Conservation (phyloP, 2,797 vertebrate species). For the Micromesistius poutassou region DNA sequence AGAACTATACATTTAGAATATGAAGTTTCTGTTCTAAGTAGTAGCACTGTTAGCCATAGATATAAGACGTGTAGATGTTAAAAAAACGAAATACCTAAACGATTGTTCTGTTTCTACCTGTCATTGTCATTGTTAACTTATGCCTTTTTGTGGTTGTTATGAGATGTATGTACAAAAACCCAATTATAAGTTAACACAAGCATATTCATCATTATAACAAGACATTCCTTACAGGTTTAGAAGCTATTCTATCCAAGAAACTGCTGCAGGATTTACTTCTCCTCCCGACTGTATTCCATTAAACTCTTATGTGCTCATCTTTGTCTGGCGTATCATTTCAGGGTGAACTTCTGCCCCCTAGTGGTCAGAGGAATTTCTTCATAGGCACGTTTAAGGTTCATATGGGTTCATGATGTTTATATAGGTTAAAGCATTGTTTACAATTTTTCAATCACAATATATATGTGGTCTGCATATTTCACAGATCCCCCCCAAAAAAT, state of each 20-base stretch:
- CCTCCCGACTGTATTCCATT: not conserved
- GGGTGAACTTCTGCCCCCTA: conserved; percentile 64
- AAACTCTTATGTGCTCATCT: not conserved
- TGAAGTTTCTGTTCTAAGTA: not conserved
- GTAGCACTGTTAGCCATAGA: not conserved
- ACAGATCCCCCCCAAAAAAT: not conserved
- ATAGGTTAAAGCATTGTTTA: not conserved
- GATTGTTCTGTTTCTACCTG: not conserved
- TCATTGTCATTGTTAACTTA: not conserved
- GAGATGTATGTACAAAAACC: not conserved
- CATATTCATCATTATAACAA: not conserved
- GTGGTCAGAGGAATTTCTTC: conserved; percentile 44
- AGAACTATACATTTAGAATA: not conserved
- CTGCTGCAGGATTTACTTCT: not conserved
- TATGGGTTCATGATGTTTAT: not conserved
- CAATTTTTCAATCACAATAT: too few species aligned
- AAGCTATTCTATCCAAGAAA: not conserved
- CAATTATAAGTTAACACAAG: not conserved
- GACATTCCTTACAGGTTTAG: not conserved
- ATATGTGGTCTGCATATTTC: not conserved
- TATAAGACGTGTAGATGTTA: not conserved
- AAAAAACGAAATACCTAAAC: not conserved
- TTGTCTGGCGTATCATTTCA: conserved; percentile 17
- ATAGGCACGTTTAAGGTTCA: not conserved
- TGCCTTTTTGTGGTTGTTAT: not conserved